A percentile compares a stretch with the other conserved stretches of the same genome.
phyloP scores from a whole-genome alignment of 2,797 vertebrate species.

The Mastacembelus armatus region DNA sequence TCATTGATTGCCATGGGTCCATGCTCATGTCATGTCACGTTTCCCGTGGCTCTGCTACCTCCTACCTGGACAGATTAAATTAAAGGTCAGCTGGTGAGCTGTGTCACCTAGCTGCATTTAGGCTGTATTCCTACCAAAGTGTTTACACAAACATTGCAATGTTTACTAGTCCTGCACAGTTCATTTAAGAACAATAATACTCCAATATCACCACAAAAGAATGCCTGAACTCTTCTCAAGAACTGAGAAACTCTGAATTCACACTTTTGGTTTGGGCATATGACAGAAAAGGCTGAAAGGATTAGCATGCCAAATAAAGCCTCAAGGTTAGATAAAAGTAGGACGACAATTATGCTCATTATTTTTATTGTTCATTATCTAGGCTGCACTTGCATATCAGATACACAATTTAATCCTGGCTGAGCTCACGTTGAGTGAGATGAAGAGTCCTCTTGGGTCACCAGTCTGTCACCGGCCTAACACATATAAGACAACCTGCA shows the following conservation, averaged over 20 bases:
- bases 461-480: not conserved
- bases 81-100: slow-evolving; percentile 64
- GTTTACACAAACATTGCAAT: not conserved
- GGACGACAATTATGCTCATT: too few species aligned
- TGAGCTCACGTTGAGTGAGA: not conserved
- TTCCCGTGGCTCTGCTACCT: slow-evolving; percentile 49
- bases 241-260: not conserved
- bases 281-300: too few species aligned
- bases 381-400: not conserved
- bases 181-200: not conserved
- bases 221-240: not conserved
- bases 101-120: slow-evolving; percentile 14
- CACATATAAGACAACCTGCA: not conserved
- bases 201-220: not conserved
- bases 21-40: slow-evolving; percentile 51
- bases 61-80: slow-evolving; percentile 59
- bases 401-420: not conserved
- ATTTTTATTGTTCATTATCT: not conserved
- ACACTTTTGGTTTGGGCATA: too few species aligned
- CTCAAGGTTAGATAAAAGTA: too few species aligned
- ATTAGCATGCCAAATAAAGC: too few species aligned
- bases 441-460: not conserved
- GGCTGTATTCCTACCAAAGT: not conserved
- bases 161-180: not conserved
- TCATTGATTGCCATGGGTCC: slow-evolving; percentile 70